These are phyloP conservation scores for Rhinogobio ventralis DNA, from an alignment of 2,797 vertebrate species.

Conservation along the genomic window DNA sequence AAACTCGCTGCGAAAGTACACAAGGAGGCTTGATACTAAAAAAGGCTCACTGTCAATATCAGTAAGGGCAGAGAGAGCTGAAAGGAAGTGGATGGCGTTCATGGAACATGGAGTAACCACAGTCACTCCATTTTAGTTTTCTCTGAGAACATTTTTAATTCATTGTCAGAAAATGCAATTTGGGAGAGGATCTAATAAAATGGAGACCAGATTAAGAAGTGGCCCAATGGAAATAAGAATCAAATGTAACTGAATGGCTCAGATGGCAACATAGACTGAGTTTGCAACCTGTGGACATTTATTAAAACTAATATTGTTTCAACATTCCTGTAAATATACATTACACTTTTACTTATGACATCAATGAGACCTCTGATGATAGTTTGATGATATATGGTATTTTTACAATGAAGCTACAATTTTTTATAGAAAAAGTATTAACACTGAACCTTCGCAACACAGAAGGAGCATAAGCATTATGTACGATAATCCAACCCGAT, in stretches of 20 bases:
- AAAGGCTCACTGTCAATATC: constrained; percentile 10
- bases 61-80: background rate
- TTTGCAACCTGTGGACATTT: background rate
- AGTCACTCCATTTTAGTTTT: constrained; percentile 81
- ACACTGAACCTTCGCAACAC: background rate
- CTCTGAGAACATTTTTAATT: constrained; percentile 75
- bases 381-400: background rate
- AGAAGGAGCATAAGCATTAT: background rate
- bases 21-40: background rate
- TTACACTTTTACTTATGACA: background rate
- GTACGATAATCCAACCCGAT: too few species aligned
- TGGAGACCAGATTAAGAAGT: constrained; percentile 72
- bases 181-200: constrained; percentile 78
- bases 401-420: background rate
- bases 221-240: constrained; percentile 73
- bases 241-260: constrained; percentile 60
- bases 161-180: constrained; percentile 79
- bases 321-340: background rate
- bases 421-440: background rate
- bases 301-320: background rate
- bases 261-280: constrained; percentile 31
- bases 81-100: background rate
- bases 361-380: background rate
- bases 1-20: background rate
- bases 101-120: constrained; percentile 28